Evolutionary conservation across 2,113 vertebrate species (phyloP), one percentile per base, ranked within the genome.

Genomic region (Galbula dea): DNA sequence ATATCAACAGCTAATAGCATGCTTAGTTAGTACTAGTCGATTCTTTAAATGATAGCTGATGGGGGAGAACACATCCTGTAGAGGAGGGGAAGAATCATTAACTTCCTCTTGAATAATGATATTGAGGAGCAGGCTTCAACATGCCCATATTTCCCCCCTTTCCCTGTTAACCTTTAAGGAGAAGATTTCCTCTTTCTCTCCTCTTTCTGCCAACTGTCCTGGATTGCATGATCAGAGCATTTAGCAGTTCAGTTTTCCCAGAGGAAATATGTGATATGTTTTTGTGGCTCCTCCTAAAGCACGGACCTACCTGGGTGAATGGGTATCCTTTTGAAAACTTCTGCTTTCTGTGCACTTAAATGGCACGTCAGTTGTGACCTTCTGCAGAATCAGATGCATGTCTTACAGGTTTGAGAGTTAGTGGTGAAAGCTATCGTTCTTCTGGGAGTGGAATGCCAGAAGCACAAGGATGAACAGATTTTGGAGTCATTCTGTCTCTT

Each of bases 1-100:
- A 93, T 90, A 96, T 88, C 83, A 95, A 86, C 74, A 75, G 73
- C 86, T 94, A 96, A 96, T 93, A 92, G 80, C 8, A 0, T 93
- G 77, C 88, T 90, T 90, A 51, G 37, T 94, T 91, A 92, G 80
- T 90, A 81, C n/a, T 90, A 68, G 65, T 90, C 79, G 45, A 82
- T 92, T 90, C 62, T 96, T 95, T 84, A 52, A 84, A 75, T 88
- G 39, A 26, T 90, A 68, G 78, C 62, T 92, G 63, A n/a, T 77
- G 77, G 30, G 27, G 46, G 37, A 84, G 65, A 72, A 76, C 65
- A 48, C 81, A 89, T 94, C 86, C 92, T 92, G 88, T 72, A 55
- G 52, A 23, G 3, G 6, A 84, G 36, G 55, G 66, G 13, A 67
- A 90, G 74, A 59, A 48, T 86, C 69, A 82, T 96, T 93, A 90